These are phyloP conservation scores for Chlorospingus flavigularis DNA, from an alignment of 2,797 vertebrate genomes.

Conservation along the genomic window DNA sequence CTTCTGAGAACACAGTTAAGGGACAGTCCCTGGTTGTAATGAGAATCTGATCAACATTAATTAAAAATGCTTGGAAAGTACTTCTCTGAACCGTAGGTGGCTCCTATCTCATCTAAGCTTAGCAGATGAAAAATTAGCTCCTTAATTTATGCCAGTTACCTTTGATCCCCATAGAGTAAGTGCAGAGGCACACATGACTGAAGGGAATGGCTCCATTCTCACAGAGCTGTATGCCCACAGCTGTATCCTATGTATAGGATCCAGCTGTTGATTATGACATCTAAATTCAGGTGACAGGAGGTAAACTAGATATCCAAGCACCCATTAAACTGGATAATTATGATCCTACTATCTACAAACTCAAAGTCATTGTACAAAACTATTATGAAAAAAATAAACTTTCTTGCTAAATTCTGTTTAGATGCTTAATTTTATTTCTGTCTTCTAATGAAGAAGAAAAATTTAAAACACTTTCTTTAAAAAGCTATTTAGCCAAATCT, in stretches of 20 bases:
- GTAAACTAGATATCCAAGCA: not conserved
- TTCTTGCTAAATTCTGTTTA: not conserved
- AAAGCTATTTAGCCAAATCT: not conserved
- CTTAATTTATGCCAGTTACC: constrained; percentile 16
- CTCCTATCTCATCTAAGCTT: not conserved
- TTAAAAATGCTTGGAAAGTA: constrained; percentile 5
- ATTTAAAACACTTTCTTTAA: not conserved
- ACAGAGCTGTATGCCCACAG: not conserved
- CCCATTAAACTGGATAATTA: not conserved
- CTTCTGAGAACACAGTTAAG: not conserved
- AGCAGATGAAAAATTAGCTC: constrained; percentile 24
- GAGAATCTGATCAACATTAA: constrained; percentile 27
- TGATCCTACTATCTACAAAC: not conserved
- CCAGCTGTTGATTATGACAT: not conserved
- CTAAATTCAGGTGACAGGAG: not conserved
- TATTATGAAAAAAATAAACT: not conserved
- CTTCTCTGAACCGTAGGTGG: not conserved
- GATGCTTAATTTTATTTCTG: not conserved
- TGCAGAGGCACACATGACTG: not conserved
- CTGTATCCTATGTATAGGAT: not conserved
- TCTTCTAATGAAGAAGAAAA: not conserved
- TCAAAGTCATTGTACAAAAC: not conserved
- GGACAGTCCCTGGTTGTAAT: not conserved
- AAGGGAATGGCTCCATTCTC: not conserved
- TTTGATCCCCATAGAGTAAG: not conserved